A percentile compares a stretch with the other conserved stretches of the same genome.
Evolutionary conservation across 2,797 vertebrate species (phyloP).

Genomic region (Apodemus agrarius): DNA sequence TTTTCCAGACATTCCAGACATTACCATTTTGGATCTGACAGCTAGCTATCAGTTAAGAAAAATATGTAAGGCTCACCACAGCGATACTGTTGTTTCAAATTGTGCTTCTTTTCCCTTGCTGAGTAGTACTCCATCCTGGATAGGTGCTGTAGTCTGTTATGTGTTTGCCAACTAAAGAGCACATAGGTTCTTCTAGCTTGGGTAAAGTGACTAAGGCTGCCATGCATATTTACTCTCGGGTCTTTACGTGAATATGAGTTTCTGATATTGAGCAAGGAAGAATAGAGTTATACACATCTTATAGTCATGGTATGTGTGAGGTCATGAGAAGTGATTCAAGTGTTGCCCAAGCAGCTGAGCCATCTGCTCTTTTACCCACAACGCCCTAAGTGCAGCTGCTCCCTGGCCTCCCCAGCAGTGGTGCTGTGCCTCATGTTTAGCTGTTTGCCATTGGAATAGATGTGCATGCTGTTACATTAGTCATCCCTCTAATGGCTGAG

Average conservation of each 20-base stretch:
- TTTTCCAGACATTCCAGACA: too few species aligned
- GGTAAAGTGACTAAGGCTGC: not conserved
- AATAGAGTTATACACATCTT: not conserved
- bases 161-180: not conserved
- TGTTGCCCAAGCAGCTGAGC: not conserved
- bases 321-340: not conserved
- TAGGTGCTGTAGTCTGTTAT: not conserved
- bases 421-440: not conserved
- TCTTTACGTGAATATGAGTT: not conserved
- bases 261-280: not conserved
- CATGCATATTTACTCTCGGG: not conserved
- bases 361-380: not conserved
- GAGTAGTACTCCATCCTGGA: not conserved
- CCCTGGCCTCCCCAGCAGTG: not conserved
- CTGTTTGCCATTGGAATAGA: not conserved
- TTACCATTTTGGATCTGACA: constrained; percentile 21
- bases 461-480: not conserved
- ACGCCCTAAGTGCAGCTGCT: not conserved
- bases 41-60: not conserved
- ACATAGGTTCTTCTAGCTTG: not conserved
- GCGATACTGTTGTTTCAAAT: not conserved
- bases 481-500: not conserved
- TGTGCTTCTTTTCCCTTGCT: not conserved
- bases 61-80: not conserved
- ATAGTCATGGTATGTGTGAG: not conserved